Evolutionary conservation across 2,113 vertebrate genomes (phyloP).

Genomic region (Hepsetus odoe): DNA sequence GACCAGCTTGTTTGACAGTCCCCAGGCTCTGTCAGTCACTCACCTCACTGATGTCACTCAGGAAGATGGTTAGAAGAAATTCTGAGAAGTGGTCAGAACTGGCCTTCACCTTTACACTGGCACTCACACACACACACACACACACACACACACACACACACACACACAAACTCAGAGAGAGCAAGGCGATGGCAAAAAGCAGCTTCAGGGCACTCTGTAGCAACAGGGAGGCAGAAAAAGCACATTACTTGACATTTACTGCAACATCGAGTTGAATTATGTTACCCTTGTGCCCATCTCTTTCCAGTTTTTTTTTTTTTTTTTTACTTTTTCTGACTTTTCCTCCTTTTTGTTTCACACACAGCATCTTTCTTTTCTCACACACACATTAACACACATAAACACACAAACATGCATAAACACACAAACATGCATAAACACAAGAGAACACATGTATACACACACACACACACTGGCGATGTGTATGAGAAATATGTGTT

Average conservation of each 20-base stretch:
- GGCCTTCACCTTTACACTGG: constrained; percentile 35
- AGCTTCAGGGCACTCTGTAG: constrained; percentile 26
- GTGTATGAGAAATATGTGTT: neutral
- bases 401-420: constrained; percentile 32
- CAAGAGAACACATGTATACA: neutral
- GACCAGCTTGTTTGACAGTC: constrained; percentile 22
- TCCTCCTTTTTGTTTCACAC: constrained; percentile 22
- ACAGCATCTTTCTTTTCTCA: constrained; percentile 9
- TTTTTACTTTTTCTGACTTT: constrained; percentile 41
- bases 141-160: constrained; percentile 1
- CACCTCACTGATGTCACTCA: constrained; percentile 45
- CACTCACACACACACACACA: constrained; percentile 24
- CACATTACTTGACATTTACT: constrained; percentile 48
- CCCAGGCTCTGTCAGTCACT: neutral
- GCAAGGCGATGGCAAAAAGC: neutral
- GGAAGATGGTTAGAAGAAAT: constrained; percentile 25
- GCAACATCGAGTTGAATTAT: constrained; percentile 42
- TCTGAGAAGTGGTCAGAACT: constrained; percentile 39
- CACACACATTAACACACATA: neutral
- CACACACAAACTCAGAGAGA: constrained; percentile 25
- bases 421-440: constrained; percentile 23
- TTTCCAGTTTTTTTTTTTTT: constrained; percentile 45
- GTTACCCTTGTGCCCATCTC: constrained; percentile 20
- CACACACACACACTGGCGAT: neutral
- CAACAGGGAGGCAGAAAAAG: constrained; percentile 25